Evolutionary conservation across 64 coral and sea anemone genomes (phyloP), one percentile per base, ranked within the genome.

Genomic region (Porites australiensis): DNA sequence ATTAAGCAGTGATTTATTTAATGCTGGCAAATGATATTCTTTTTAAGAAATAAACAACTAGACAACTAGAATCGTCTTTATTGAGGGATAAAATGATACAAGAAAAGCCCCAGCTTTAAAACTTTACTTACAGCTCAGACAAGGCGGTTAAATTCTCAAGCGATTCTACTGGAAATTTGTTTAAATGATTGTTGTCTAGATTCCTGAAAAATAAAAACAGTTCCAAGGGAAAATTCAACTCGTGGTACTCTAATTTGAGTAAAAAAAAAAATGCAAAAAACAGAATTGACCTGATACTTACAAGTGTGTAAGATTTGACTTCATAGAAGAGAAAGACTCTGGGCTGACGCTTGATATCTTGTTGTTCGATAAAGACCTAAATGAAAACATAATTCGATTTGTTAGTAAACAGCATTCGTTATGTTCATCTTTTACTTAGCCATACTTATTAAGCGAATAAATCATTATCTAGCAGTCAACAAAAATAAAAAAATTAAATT

Each of bases 161-260:
- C 47, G 45, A 22, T 46, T 84, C 81, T 9, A 68, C 14, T 52
- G 81, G 81, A 84, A 84, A 84, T 50, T 84, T 63, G 21, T 16
- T 68, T 1, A 84, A 44, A n/a, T 12, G 81, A 84, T 84, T 84
- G n/a, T 67, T 7, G 3, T 70, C 46, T 15, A 84, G 16, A 22
- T 84, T 51, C 51, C 81, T 84, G 45, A 50, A 68, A 84, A 18
- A 84, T 8, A n/a, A 78, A 44, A 6, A n/a, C 54, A 57, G 12
- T 57, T 57, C 6, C 27, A 37, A 37, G 27, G 27, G 27, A 37
- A 37, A 57, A 1, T 57, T 57, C 7, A 57, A 5, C 54, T 57
- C 54, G 54, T 57, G 1, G 4, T 57, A 37, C 27, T 37, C 27
- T 37, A 37, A 37, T 37, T 37, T 37, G 27, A 37, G 27, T 57